A percentile compares a stretch with the other conserved stretches of the same genome.
Evolutionary conservation across 2,888 invertebrate species (phyloP).

Genomic region (Alsophila aescularia): DNA sequence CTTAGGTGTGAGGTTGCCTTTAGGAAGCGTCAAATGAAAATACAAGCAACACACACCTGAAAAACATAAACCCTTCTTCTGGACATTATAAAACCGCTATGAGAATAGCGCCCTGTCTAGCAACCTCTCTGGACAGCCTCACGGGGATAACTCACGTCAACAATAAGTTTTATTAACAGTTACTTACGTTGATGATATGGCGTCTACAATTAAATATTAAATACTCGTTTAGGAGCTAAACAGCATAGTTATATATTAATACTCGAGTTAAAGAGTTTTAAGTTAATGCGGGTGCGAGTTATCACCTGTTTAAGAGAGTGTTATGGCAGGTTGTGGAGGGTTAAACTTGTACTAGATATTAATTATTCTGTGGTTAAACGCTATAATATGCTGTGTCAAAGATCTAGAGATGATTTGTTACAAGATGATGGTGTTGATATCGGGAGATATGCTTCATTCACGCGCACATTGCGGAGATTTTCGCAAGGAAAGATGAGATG

Average conservation of each 20-base stretch:
- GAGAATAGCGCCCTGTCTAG: constrained; percentile 54
- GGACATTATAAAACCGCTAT: not conserved
- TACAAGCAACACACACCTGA: too few relatives aligned
- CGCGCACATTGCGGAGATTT: too few relatives aligned
- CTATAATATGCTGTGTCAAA: too few relatives aligned
- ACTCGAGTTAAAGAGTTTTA: constrained; percentile 5
- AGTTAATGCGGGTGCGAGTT: constrained; percentile 35
- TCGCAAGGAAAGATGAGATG: too few relatives aligned
- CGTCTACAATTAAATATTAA: constrained; percentile 82
- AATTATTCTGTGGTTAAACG: too few relatives aligned
- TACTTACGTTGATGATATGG: constrained; percentile 81
- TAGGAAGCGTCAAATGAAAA: too few relatives aligned
- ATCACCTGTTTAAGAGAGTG: constrained; percentile 27
- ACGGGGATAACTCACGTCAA: constrained; percentile 81
- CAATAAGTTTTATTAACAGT: constrained; percentile 82
- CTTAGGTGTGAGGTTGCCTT: too few relatives aligned
- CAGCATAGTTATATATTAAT: not conserved
- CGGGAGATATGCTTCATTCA: too few relatives aligned
- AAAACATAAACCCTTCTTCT: not conserved
- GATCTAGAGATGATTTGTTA: too few relatives aligned
- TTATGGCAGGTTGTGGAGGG: not conserved
- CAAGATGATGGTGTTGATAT: too few relatives aligned
- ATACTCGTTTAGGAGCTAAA: constrained; percentile 45
- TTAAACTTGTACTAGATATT: too few relatives aligned
- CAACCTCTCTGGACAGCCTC: constrained; percentile 65